Conservation (phyloP, 1,140 invertebrate species). For the Leptestheria dahalacensis region DNA sequence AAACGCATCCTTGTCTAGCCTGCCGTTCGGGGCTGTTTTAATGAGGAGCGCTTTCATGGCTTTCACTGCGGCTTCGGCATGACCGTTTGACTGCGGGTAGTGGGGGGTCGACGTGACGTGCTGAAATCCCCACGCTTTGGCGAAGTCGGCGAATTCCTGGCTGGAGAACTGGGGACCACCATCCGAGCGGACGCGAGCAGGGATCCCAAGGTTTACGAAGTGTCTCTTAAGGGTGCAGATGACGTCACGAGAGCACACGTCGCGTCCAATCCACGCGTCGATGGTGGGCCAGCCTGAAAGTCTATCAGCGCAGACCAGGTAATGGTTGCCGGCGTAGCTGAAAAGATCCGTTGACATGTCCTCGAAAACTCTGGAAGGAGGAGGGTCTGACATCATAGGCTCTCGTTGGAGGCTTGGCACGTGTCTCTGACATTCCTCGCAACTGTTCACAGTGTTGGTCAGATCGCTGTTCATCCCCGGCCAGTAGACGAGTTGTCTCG, state of each 20-base stretch:
- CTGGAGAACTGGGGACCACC: conserved; percentile 30
- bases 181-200: conserved; percentile 29
- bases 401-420: conserved; percentile 24
- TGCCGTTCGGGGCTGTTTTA: not conserved
- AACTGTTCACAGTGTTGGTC: not conserved
- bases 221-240: conserved; percentile 20
- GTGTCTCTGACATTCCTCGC: conserved; percentile 23
- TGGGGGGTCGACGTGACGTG: conserved; percentile 20
- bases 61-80: conserved; percentile 25
- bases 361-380: conserved; percentile 23
- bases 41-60: conserved; percentile 12
- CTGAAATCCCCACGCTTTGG: conserved; percentile 27
- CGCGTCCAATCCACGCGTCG: not conserved
- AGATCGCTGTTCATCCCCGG: conserved; percentile 25
- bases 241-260: conserved; percentile 1
- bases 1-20: conserved; percentile 3
- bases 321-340: conserved; percentile 9
- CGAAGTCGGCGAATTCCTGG: conserved; percentile 28
- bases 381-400: conserved; percentile 20
- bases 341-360: conserved; percentile 26
- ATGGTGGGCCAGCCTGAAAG: conserved; percentile 5
- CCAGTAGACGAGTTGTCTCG: conserved; percentile 30
- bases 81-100: conserved; percentile 31
- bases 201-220: conserved; percentile 29
- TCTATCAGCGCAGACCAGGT: not conserved